Evolutionary conservation across 1,140 invertebrate genomes (phyloP).

Genomic region (Euwallacea fornicatus): DNA sequence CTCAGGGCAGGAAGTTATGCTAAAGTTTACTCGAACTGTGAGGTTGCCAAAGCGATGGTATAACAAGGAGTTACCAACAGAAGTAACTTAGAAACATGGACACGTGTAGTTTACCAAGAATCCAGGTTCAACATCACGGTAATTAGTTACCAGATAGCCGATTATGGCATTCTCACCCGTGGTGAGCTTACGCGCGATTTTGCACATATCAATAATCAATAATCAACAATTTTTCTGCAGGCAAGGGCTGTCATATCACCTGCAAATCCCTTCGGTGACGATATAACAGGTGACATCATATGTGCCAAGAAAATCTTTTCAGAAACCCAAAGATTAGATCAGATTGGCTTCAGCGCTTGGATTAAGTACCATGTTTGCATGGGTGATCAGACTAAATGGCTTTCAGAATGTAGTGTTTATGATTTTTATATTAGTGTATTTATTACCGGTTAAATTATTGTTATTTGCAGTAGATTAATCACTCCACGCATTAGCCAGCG

Average conservation of each 20-base stretch:
- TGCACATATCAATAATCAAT: background rate
- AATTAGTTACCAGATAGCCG: slow-evolving; percentile 25
- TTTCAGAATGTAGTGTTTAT: slow-evolving; percentile 17
- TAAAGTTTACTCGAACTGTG: slow-evolving; percentile 34
- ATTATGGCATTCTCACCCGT: slow-evolving; percentile 38
- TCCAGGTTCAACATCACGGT: slow-evolving; percentile 38
- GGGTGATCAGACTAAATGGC: slow-evolving; percentile 25
- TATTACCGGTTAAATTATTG: too few species aligned
- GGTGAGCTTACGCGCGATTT: slow-evolving; percentile 15
- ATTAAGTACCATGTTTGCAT: slow-evolving; percentile 27
- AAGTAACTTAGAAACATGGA: slow-evolving; percentile 32
- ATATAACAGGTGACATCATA: slow-evolving; percentile 26
- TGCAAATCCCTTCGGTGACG: slow-evolving; percentile 29
- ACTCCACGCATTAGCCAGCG: too few species aligned
- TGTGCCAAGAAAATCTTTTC: slow-evolving; percentile 32
- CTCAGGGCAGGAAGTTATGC: background rate
- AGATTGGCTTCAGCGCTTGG: slow-evolving; percentile 37
- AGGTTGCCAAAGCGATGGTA: slow-evolving; percentile 26
- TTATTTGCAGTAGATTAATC: too few species aligned
- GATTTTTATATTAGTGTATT: background rate
- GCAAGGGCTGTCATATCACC: slow-evolving; percentile 32
- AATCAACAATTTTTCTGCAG: slow-evolving; percentile 22
- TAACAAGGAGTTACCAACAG: slow-evolving; percentile 7
- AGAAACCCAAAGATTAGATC: background rate
- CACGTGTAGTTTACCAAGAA: slow-evolving; percentile 39